Evolutionary conservation across 2,888 invertebrate genomes (phyloP), one percentile per base, ranked within the genome.

Genomic region (Mythimna albipuncta): DNA sequence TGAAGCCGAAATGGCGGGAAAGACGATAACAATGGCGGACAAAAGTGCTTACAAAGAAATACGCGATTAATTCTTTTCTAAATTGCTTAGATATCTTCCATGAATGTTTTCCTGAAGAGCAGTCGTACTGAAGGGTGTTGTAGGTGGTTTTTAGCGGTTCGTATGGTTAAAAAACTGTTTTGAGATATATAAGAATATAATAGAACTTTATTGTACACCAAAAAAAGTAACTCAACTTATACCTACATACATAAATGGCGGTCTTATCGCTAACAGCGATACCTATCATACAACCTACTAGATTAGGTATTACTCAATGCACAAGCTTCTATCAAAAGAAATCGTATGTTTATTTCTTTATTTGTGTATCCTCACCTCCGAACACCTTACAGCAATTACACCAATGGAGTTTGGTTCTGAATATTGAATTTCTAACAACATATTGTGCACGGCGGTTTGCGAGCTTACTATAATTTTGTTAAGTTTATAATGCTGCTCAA

Each of bases 1-100:
- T 64, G 64, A 32, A 11, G 54, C 58, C 52, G 54, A 75, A 80
- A 77, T 80, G 59, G 71, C 67, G 64, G 66, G 50, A 71, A 58
- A 47, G 13, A n/a, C 64, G 64, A 75, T 71, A 69, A 69, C 65
- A 81, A 77, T 50, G 63, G 62, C 52, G 32, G 57, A 13, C 52
- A 57, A 58, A 58, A n/a, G 41, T 38, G 38, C 16, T 65, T 47
- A 47, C 11, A 62, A 57, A 66, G 35, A 52, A 68, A 58, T 61
- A 62, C 16, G 7, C 10, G 10, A 38, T 19, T 57, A 38, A 69
- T 64, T 61, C 0, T 35, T 32, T 52, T 64, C 5, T 50, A 11
- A 52, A 69, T 55, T 19, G 19, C 54, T 47, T 47, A 47, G 47
- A 47, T 64, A 47, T 64, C 2, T 58, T 52, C 52, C 19, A 21